Conservation (phyloP, 2,888 invertebrate species). For the Chironomus tentans region DNA sequence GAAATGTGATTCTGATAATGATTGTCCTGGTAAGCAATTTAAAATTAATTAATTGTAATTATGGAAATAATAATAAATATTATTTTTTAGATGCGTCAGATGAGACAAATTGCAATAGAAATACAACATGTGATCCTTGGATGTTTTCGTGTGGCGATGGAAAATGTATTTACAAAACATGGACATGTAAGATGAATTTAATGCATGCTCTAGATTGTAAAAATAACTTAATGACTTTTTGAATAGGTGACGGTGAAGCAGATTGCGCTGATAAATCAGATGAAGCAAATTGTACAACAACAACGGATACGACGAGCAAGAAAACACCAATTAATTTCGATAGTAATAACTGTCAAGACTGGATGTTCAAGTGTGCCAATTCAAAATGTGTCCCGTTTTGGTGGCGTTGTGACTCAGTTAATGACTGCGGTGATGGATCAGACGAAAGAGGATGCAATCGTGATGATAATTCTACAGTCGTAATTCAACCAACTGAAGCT, state of each 20-base stretch:
- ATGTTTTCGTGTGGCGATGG: constrained; percentile 59
- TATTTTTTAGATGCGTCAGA: constrained; percentile 55
- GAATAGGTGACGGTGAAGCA: constrained; percentile 52
- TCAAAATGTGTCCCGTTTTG: constrained; percentile 63
- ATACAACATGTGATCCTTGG: constrained; percentile 55
- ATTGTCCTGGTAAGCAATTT: constrained; percentile 44
- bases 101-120: constrained; percentile 52
- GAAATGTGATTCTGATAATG: constrained; percentile 68
- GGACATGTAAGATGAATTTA: constrained; percentile 47
- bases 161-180: constrained; percentile 48
- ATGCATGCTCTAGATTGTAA: neutral
- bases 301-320: constrained; percentile 35
- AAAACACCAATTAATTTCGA: constrained; percentile 33
- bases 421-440: constrained; percentile 66
- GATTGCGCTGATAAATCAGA: constrained; percentile 64
- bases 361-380: constrained; percentile 70
- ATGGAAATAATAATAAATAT: neutral
- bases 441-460: constrained; percentile 58
- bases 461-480: constrained; percentile 32
- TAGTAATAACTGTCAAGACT: constrained; percentile 52
- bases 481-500: constrained; percentile 33
- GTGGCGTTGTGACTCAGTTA: constrained; percentile 41
- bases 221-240: neutral
- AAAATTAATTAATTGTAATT: neutral
- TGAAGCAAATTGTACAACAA: constrained; percentile 56